A percentile compares a stretch with the other conserved stretches of the same genome.
phyloP scores from a whole-genome alignment of 1,140 invertebrate species.

The Mizuhopecten yessoensis region DNA sequence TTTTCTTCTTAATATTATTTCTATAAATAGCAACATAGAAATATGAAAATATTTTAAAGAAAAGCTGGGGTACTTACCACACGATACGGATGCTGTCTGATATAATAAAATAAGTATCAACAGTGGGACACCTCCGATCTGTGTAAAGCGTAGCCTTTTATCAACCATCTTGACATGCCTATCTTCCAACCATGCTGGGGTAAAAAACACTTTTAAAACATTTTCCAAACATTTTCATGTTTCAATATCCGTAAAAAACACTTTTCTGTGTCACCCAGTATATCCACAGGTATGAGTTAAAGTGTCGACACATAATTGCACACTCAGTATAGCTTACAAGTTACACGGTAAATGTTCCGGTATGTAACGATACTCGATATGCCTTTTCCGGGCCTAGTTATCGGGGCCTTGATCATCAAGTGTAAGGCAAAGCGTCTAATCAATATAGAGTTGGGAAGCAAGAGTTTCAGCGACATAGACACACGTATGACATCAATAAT shows the following conservation, averaged over 20 bases:
- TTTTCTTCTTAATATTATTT: no score
- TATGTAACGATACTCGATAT: slow-evolving; percentile 22
- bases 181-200: background rate
- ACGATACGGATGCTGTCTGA: background rate
- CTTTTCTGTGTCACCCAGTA: background rate
- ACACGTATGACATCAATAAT: slow-evolving; percentile 34
- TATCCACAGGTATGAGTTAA: background rate
- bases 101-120: background rate
- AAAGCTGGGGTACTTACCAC: background rate
- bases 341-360: slow-evolving; percentile 28
- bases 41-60: background rate
- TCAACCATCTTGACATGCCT: background rate
- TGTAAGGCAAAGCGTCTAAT: slow-evolving; percentile 5
- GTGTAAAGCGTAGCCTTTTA: background rate
- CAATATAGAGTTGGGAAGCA: slow-evolving; percentile 33
- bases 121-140: background rate
- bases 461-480: slow-evolving; percentile 31
- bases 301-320: slow-evolving; percentile 23
- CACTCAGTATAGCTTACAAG: background rate
- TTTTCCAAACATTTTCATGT: slow-evolving; percentile 18
- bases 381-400: slow-evolving; percentile 36
- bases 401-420: slow-evolving; percentile 36
- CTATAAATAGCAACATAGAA: no score
- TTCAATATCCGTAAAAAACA: slow-evolving; percentile 16
- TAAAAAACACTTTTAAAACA: background rate